These are phyloP conservation scores for Menidia beryllina DNA, from an alignment of 2,113 vertebrate species.

Conservation along the genomic window DNA sequence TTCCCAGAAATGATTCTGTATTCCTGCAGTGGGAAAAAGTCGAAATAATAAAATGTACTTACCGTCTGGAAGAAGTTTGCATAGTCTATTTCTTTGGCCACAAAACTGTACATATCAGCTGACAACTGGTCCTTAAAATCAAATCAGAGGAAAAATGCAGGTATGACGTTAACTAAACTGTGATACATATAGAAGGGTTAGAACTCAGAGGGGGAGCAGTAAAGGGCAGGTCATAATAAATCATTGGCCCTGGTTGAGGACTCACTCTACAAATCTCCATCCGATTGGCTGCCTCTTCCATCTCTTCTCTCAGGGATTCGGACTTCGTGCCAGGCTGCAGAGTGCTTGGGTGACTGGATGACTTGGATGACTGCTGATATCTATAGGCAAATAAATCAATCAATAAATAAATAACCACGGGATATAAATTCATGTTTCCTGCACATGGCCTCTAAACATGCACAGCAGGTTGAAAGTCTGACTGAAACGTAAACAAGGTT, in stretches of 20 bases:
- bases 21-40: neutral
- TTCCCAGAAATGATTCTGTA: neutral
- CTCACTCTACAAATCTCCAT: slow-evolving; percentile 98
- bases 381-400: slow-evolving; percentile 69
- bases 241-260: slow-evolving; percentile 3
- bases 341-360: slow-evolving; percentile 92
- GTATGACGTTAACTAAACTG: slow-evolving; percentile 30
- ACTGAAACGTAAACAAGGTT: neutral
- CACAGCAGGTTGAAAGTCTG: too few relatives aligned
- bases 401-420: neutral
- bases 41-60: slow-evolving; percentile 69
- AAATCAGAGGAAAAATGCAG: slow-evolving; percentile 4
- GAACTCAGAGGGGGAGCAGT: slow-evolving; percentile 30
- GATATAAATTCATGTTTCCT: neutral
- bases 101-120: slow-evolving; percentile 98
- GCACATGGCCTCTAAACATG: neutral
- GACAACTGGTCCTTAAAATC: slow-evolving; percentile 93
- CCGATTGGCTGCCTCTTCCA: slow-evolving; percentile 98
- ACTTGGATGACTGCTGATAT: slow-evolving; percentile 97
- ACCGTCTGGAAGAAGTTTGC: slow-evolving; percentile 99
- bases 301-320: slow-evolving; percentile 96
- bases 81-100: slow-evolving; percentile 99
- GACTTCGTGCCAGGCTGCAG: slow-evolving; percentile 93
- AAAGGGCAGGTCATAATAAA: slow-evolving; percentile 1
- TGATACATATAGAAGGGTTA: slow-evolving; percentile 15